A percentile compares a stretch with the other conserved stretches of the same genome.
Evolutionary conservation across 2,113 vertebrate genomes (phyloP).

Genomic region (Climacteris rufus): DNA sequence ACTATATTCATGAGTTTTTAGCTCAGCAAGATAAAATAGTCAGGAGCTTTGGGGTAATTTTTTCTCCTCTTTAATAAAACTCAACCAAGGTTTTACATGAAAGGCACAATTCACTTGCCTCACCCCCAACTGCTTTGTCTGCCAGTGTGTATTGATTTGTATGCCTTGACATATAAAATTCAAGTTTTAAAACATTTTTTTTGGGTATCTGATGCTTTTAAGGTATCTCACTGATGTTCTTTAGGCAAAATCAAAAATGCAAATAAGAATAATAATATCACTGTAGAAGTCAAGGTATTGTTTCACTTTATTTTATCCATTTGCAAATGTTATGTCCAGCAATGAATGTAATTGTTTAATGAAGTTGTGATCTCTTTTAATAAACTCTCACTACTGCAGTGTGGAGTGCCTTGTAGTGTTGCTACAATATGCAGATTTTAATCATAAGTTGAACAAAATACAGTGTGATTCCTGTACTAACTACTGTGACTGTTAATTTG

Average conservation of each 20-base stretch:
- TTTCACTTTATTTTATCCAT: neutral
- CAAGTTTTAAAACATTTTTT: neutral
- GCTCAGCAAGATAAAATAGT: neutral
- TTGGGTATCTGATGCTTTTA: neutral
- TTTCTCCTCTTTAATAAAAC: neutral
- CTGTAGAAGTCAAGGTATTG: neutral
- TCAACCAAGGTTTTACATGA: neutral
- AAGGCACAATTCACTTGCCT: neutral
- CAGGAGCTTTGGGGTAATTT: neutral
- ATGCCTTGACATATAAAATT: neutral
- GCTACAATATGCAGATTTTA: neutral
- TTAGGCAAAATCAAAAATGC: neutral
- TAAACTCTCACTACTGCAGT: neutral
- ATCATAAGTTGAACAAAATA: neutral
- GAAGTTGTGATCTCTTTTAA: neutral
- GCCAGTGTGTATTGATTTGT: neutral
- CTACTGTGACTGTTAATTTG: neutral
- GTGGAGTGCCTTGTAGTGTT: neutral
- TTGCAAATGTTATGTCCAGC: neutral
- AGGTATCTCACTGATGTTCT: neutral
- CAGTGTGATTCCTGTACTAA: neutral
- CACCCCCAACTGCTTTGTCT: neutral
- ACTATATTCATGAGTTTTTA: neutral
- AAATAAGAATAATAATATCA: neutral
- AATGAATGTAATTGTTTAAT: neutral